Base-by-base conservation (phyloP, 1,140 invertebrate genomes). In the Marisa cornuarietis region DNA sequence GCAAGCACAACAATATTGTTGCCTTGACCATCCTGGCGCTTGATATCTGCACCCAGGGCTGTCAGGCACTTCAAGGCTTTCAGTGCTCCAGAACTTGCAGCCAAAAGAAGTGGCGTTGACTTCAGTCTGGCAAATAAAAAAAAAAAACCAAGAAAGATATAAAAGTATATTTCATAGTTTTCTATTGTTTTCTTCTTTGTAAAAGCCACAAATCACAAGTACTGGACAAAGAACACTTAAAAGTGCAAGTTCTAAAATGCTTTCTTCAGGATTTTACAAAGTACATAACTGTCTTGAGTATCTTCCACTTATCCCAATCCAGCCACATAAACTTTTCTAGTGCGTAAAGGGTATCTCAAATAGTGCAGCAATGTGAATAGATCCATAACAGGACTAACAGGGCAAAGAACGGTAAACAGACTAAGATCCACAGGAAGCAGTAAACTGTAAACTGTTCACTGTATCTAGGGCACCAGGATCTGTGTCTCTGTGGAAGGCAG, bases 1-100 rank as follows among this genome's bases (percentile, higher is more conserved):
- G 90, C 88, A 49, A 91, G 81, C 63, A 88, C 87, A 18, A 91
- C 88, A 63, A 91, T 85, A 49, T 87, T 88, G 75, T 91, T 88
- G 0, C 85, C 87, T 22, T 88, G 83, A 5, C 54, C 78, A 76
- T 91, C 88, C 13, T 78, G 54, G 22, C 81, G 80, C 14, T 66
- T 79, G 65, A 90, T 87, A 49, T 88, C 86, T 51, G 90, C 89
- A 31, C 86, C 88, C 7, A 89, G 78, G 3, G 73, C 11, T 31
- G 91, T 88, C 49, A 91, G 83, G 79, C 87, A 88, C 76, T 88
- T 88, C 42, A 91, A 84, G 24, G 87, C 87, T 4, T 84, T 81
- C 54, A 91, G 79, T 16, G 86, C 89, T 20, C 91, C 91, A 51
- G 90, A 88, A 78, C 86, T 90, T 2, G 90, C 87, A 22, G 90